Conservation (phyloP, 2,797 vertebrate species). For the Amblyopsis hoosieri region DNA sequence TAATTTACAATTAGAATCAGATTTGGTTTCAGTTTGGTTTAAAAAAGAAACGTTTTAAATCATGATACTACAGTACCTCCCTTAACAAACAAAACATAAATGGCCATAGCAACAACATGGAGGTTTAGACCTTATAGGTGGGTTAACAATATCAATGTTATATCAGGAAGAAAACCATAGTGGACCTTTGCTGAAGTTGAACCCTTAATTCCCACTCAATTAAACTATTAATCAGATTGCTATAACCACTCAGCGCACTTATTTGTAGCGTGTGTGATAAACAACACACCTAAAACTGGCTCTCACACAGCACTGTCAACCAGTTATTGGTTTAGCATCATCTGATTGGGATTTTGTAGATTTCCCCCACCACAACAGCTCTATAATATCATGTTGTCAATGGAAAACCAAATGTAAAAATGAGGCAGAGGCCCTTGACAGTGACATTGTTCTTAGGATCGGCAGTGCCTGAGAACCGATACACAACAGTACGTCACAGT, state of each 20-base stretch:
- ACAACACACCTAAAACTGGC: too few relatives aligned
- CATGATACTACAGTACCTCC: constrained; percentile 8
- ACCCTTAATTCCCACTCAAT: constrained; percentile 10
- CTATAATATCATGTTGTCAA: background rate
- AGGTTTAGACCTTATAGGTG: constrained; percentile 13
- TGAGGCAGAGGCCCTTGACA: constrained; percentile 16
- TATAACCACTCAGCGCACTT: background rate
- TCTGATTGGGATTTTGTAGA: background rate
- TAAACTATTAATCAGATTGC: constrained; percentile 5
- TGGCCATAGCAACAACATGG: background rate
- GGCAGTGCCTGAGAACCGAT: background rate
- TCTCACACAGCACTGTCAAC: too few relatives aligned
- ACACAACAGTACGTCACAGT: constrained; percentile 4
- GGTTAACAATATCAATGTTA: constrained; percentile 11
- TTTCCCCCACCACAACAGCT: background rate
- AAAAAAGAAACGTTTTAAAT: background rate
- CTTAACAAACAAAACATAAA: background rate
- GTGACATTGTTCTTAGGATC: constrained; percentile 5
- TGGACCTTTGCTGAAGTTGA: constrained; percentile 2
- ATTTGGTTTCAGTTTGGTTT: constrained; percentile 7
- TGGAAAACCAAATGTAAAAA: constrained; percentile 12
- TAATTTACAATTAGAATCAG: constrained; percentile 39
- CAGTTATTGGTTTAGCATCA: too few relatives aligned
- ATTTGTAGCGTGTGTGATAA: background rate
- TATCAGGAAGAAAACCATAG: constrained; percentile 5